Base-by-base conservation (phyloP, 1,140 invertebrate genomes). In the Euwallacea fornicatus region DNA sequence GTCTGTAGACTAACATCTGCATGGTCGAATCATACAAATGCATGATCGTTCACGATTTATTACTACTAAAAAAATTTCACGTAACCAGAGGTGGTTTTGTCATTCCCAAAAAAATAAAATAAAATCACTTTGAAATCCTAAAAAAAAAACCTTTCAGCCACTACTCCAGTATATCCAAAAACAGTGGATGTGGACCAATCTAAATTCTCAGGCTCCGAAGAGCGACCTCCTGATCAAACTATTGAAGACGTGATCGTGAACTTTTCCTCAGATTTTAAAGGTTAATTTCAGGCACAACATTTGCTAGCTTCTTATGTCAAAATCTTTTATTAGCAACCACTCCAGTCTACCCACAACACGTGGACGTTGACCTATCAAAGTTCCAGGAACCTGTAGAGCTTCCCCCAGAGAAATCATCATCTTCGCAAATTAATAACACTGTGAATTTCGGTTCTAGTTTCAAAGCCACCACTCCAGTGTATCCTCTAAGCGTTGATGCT, bases 101-200 rank as follows among this genome's bases (percentile, higher is more conserved):
- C 47, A 50, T 13, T 33, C 4, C 13, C 2, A 13, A 2, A n/a
- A n/a, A n/a, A n/a, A n/a, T 6, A 10, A 7, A 63, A 10, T 0
- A 0, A 13, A 59, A 7, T 59, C 56, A 0, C 11, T 13, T 33
- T 8, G 11, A 11, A 6, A 53, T 53, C 11, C 21, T 33, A 33
- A 33, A 33, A 33, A 33, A 33, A 33, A n/a, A 15, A 7, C 1
- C 42, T 63, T 66, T 13, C 47, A 73, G 78, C 78, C 2, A 81
- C 79, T 8, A 81, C 79, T 7, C 79, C 79, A 43, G 78, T 80
- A 8, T 81, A 78, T 73, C 79, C 79, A 9, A 76, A 72, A 67
- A 47, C 55, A 7, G 77, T 76, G 7, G 75, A 76, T 33, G 56
- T 64, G 8, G 58, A 69, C 15, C 42, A 66, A 21, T 44, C 54